Evolutionary conservation across 2,888 invertebrate genomes (phyloP).

Genomic region (Lutraria lutraria): DNA sequence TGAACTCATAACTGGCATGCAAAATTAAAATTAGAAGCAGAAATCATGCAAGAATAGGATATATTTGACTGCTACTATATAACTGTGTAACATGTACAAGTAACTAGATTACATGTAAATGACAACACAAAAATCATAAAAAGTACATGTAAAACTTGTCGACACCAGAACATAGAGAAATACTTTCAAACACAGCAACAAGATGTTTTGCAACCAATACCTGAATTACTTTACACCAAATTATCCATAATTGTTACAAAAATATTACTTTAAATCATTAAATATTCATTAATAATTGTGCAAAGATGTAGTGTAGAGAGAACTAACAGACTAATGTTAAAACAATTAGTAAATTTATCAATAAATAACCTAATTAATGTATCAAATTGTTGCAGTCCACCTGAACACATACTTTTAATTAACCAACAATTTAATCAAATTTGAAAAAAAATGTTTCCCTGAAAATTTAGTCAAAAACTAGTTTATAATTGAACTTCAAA

Average conservation of each 20-base stretch:
- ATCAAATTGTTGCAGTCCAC: too few species aligned
- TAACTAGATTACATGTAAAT: slow-evolving; percentile 12
- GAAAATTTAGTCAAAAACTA: neutral
- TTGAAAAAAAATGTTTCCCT: too few species aligned
- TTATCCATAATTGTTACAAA: neutral
- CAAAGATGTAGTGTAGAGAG: too few species aligned
- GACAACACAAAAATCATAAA: slow-evolving; percentile 21
- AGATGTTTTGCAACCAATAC: neutral
- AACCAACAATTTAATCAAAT: neutral
- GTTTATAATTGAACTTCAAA: neutral
- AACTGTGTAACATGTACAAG: slow-evolving; percentile 26
- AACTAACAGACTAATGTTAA: too few species aligned
- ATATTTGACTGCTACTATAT: slow-evolving; percentile 52
- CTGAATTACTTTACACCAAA: neutral
- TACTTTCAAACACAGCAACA: neutral
- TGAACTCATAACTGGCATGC: slow-evolving; percentile 48
- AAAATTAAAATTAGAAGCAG: slow-evolving; percentile 51
- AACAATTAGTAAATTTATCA: too few species aligned
- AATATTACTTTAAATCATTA: neutral
- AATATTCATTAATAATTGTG: too few species aligned
- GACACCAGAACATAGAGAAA: neutral
- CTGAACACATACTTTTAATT: too few species aligned
- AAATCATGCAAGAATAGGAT: slow-evolving; percentile 43
- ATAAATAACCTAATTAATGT: too few species aligned
- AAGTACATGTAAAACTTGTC: neutral